These are phyloP conservation scores for Dolichopus griseipennis DNA, from an alignment of 2,888 invertebrate species.

Conservation along the genomic window DNA sequence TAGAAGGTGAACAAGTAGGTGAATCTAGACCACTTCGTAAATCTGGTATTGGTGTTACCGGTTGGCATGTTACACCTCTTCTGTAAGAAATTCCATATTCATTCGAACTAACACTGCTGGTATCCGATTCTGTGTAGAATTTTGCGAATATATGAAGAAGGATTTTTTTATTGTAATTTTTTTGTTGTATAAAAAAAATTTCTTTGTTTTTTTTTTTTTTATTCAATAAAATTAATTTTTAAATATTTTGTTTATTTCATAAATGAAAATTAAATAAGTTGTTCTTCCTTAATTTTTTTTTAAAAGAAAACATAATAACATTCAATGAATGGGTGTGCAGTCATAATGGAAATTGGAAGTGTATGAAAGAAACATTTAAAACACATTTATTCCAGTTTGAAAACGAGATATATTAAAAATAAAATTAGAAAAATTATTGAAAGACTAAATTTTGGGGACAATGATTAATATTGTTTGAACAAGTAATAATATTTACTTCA, in stretches of 20 bases:
- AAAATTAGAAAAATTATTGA: too few species aligned
- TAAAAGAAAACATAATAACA: not conserved
- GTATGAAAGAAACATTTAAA: not conserved
- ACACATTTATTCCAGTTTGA: too few species aligned
- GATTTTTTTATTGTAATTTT: not conserved
- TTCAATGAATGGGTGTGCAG: not conserved
- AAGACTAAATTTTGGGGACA: too few species aligned
- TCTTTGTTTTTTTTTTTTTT: constrained; percentile 7
- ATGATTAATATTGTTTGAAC: too few species aligned
- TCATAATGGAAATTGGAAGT: not conserved
- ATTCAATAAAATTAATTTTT: constrained; percentile 10
- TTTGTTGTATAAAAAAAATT: not conserved
- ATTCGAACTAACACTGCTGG: constrained; percentile 50
- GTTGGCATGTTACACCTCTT: constrained; percentile 74
- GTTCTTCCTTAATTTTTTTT: not conserved
- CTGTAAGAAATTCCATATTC: constrained; percentile 78
- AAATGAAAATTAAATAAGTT: too few species aligned
- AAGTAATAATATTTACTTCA: too few species aligned
- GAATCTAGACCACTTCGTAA: constrained; percentile 53
- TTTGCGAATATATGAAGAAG: constrained; percentile 15
- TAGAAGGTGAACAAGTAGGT: constrained; percentile 38
- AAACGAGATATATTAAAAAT: too few species aligned
- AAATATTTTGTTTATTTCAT: not conserved
- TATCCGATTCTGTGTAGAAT: constrained; percentile 11
- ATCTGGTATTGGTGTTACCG: constrained; percentile 78